Conservation (phyloP, 1,140 invertebrate genomes). For the Campodea augens region DNA sequence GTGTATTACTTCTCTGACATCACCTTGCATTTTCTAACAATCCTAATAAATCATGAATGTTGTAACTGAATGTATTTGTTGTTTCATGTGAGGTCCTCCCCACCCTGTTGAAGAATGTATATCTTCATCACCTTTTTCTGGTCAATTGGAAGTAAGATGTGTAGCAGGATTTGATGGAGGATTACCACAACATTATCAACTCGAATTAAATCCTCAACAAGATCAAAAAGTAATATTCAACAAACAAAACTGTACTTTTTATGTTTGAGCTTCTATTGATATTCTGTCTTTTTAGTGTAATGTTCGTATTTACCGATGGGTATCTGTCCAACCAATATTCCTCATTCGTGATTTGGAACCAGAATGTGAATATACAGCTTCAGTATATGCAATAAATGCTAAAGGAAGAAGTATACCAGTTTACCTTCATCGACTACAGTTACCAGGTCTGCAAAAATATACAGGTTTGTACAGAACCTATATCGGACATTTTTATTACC, state of each 20-base stretch:
- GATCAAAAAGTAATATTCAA: background rate
- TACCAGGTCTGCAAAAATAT: conserved; percentile 49
- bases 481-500: too few relatives aligned
- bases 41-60: too few relatives aligned
- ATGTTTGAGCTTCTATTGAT: background rate
- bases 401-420: conserved; percentile 41
- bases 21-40: too few relatives aligned
- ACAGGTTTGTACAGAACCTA: conserved; percentile 21
- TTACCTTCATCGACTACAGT: conserved; percentile 50
- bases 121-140: background rate
- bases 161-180: conserved; percentile 67
- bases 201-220: conserved; percentile 33
- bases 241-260: background rate
- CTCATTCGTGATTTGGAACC: conserved; percentile 52
- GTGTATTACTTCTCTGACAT: too few relatives aligned
- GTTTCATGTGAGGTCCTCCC: background rate
- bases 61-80: too few relatives aligned
- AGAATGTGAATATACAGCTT: conserved; percentile 48
- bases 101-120: background rate
- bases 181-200: conserved; percentile 53
- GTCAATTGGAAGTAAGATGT: conserved; percentile 34
- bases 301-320: background rate
- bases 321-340: conserved; percentile 23
- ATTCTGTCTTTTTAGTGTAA: background rate
- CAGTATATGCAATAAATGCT: conserved; percentile 37